A percentile compares a stretch with the other conserved stretches of the same genome.
Evolutionary conservation across 1,140 invertebrate genomes (phyloP).

Genomic region (Xylocopa sonorina): DNA sequence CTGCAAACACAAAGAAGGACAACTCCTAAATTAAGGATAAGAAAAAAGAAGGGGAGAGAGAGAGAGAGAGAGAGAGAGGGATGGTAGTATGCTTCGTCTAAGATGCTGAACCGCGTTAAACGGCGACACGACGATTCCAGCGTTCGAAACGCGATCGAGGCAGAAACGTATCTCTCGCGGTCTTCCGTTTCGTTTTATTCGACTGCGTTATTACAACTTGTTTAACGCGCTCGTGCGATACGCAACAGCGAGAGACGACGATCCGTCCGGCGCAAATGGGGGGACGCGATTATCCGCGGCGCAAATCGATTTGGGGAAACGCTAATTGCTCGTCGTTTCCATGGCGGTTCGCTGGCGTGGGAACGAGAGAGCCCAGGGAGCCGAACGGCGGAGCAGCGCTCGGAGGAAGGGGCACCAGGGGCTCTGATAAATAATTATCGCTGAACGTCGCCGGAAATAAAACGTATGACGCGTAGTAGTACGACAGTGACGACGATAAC

Average conservation of each 20-base stretch:
- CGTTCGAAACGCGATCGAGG: not conserved
- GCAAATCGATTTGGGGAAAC: constrained; percentile 15
- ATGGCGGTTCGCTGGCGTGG: not conserved
- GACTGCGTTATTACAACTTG: no score
- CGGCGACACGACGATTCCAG: not conserved
- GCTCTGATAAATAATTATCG: constrained; percentile 33
- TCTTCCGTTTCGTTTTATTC: no score
- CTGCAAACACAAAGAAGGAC: constrained; percentile 32
- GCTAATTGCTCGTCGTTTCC: constrained; percentile 5
- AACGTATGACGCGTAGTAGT: not conserved
- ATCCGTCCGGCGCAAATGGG: constrained; percentile 3
- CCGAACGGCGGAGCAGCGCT: not conserved
- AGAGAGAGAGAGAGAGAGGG: not conserved
- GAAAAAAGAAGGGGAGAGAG: not conserved
- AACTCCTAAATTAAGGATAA: constrained; percentile 12
- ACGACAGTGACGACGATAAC: constrained; percentile 21
- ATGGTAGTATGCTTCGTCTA: not conserved
- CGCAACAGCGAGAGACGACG: not conserved
- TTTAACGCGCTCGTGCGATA: no score
- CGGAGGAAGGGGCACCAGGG: not conserved
- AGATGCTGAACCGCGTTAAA: not conserved
- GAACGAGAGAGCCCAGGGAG: not conserved
- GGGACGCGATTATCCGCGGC: constrained; percentile 15
- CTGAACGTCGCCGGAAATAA: constrained; percentile 18
- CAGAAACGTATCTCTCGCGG: no score